A percentile compares a stretch with the other conserved stretches of the same genome.
phyloP scores from a whole-genome alignment of 2,888 invertebrate genomes.

The Thera obeliscata region DNA sequence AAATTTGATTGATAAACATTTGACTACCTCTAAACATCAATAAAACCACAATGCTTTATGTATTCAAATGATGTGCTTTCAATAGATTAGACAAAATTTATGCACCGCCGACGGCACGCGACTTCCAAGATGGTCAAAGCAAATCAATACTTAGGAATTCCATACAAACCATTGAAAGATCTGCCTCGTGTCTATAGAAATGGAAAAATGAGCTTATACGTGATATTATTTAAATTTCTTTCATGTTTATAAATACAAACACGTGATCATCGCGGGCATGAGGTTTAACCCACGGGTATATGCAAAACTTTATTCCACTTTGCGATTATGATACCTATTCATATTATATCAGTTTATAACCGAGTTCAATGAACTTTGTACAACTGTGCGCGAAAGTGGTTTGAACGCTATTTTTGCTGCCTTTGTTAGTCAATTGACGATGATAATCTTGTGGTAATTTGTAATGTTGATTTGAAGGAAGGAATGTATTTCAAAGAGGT shows the following conservation, averaged over 20 bases:
- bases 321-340: conserved; percentile 59
- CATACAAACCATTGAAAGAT: conserved; percentile 18
- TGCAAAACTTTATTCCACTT: conserved; percentile 74
- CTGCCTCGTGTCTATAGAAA: conserved; percentile 38
- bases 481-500: conserved; percentile 22
- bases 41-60: conserved; percentile 16
- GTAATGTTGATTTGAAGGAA: conserved; percentile 28
- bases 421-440: conserved; percentile 48
- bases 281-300: conserved; percentile 61
- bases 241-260: conserved; percentile 48
- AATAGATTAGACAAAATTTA: conserved; percentile 41
- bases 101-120: conserved; percentile 38
- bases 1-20: conserved; percentile 9
- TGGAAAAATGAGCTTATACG: conserved; percentile 42
- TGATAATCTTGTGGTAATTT: conserved; percentile 29
- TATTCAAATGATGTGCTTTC: conserved; percentile 26
- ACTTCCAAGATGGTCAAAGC: conserved; percentile 24
- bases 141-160: conserved; percentile 28
- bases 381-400: conserved; percentile 58
- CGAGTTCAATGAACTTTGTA: conserved; percentile 70
- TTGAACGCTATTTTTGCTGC: conserved; percentile 43
- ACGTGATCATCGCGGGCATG: conserved; percentile 41
- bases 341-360: conserved; percentile 62
- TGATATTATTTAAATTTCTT: conserved; percentile 61
- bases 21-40: conserved; percentile 22